These are phyloP conservation scores for Caenorhabditis sp. DNA, from an alignment of 2,888 invertebrate species.

Conservation along the genomic window DNA sequence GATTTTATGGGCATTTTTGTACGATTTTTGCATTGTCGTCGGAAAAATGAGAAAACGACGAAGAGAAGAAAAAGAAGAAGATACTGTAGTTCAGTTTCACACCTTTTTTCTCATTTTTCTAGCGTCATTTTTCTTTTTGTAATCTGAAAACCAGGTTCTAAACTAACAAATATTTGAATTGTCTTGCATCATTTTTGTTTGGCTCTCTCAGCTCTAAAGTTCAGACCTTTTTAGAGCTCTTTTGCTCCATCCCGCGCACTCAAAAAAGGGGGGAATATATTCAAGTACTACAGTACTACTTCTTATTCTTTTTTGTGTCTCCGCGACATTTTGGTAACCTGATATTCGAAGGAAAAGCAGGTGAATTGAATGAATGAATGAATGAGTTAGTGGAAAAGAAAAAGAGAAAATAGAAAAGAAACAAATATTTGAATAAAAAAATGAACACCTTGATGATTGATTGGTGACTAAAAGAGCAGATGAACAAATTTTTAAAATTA, in stretches of 20 bases:
- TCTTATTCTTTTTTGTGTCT: no score
- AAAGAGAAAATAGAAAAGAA: background rate
- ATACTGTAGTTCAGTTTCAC: background rate
- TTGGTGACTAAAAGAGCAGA: background rate
- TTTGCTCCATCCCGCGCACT: no score
- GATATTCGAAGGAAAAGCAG: background rate
- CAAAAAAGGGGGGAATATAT: no score
- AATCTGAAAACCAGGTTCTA: no score
- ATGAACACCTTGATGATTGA: background rate
- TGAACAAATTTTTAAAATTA: background rate
- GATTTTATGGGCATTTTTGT: slow-evolving; percentile 1
- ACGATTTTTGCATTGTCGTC: background rate
- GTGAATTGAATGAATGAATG: background rate
- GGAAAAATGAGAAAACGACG: background rate
- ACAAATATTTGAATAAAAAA: background rate
- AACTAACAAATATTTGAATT: no score
- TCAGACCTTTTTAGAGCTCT: no score
- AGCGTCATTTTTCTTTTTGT: no score
- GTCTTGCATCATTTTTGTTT: no score
- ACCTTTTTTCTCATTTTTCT: background rate
- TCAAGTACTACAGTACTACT: background rate
- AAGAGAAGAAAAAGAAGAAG: no score
- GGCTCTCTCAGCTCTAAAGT: no score
- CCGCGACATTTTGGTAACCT: background rate
- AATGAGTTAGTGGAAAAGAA: background rate